Evolutionary conservation across 2,797 vertebrate genomes (phyloP).

Genomic region (Gymnothorax reevesii): DNA sequence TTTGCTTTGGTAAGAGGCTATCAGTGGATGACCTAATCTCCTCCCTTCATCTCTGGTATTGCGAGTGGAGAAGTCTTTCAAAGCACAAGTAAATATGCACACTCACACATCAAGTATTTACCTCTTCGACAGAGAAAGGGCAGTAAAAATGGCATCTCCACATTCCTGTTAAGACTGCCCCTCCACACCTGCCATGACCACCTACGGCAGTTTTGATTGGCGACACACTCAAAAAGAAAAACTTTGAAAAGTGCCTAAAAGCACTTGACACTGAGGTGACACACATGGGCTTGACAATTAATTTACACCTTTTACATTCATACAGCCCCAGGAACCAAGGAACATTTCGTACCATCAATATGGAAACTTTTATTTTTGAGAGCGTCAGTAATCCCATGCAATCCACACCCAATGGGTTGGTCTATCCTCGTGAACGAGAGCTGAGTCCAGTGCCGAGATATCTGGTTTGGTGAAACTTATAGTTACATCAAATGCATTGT

Average conservation of each 20-base stretch:
- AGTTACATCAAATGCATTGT: not conserved
- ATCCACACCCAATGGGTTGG: not conserved
- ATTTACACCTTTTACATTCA: no score
- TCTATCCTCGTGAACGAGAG: not conserved
- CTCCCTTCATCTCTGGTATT: not conserved
- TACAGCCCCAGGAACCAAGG: no score
- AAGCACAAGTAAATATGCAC: not conserved
- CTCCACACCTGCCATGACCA: not conserved
- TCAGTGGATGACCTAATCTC: not conserved
- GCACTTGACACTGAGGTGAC: no score
- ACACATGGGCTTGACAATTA: no score
- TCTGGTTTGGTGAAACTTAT: not conserved
- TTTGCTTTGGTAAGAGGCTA: not conserved
- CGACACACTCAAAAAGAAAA: no score
- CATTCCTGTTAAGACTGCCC: not conserved
- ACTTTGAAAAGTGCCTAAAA: no score
- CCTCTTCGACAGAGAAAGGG: not conserved
- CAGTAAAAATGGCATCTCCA: not conserved
- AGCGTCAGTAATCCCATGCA: not conserved
- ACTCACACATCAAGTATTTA: not conserved
- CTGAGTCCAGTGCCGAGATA: not conserved
- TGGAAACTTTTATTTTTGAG: no score
- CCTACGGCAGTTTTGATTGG: not conserved
- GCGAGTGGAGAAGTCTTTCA: conserved; percentile 2
- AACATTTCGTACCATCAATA: no score